Conservation (phyloP, 1,140 invertebrate species). For the Drosophila kohkoa region DNA sequence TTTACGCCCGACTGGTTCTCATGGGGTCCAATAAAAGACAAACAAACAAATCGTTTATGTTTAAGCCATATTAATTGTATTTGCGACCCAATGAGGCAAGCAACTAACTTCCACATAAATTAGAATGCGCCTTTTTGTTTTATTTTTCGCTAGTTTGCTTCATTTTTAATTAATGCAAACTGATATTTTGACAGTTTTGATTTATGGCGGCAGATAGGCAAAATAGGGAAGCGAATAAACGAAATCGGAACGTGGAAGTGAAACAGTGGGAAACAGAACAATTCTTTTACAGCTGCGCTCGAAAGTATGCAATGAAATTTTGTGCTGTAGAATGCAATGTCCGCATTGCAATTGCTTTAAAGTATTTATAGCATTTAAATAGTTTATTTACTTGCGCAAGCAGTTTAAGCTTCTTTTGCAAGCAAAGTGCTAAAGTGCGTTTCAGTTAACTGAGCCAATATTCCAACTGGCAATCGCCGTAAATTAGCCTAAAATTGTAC, state of each 20-base stretch:
- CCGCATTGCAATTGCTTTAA: neutral
- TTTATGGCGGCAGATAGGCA: conserved; percentile 26
- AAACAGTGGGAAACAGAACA: conserved; percentile 5
- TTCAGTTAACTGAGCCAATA: neutral
- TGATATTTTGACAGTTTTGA: conserved; percentile 21
- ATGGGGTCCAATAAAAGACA: neutral
- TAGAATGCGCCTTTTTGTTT: conserved; percentile 58
- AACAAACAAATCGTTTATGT: conserved; percentile 17
- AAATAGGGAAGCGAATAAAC: conserved; percentile 1
- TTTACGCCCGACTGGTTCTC: conserved; percentile 56
- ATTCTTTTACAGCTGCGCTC: conserved; percentile 1
- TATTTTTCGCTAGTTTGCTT: neutral
- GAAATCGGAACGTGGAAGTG: neutral
- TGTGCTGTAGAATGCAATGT: neutral
- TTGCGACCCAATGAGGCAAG: conserved; percentile 49
- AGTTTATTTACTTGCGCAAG: neutral
- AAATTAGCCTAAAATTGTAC: conserved; percentile 49
- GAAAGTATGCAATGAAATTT: conserved; percentile 38
- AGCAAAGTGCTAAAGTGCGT: neutral
- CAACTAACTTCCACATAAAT: conserved; percentile 48
- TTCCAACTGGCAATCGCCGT: conserved; percentile 11
- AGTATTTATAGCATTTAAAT: conserved; percentile 18
- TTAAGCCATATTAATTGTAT: conserved; percentile 65
- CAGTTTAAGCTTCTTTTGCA: neutral
- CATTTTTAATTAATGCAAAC: conserved; percentile 20